Percentiles rank a stretch among this genome's conserved stretches.
These are phyloP conservation scores for Panthera uncia DNA, from an alignment of 2,113 vertebrate genomes.

Conservation along the genomic window DNA sequence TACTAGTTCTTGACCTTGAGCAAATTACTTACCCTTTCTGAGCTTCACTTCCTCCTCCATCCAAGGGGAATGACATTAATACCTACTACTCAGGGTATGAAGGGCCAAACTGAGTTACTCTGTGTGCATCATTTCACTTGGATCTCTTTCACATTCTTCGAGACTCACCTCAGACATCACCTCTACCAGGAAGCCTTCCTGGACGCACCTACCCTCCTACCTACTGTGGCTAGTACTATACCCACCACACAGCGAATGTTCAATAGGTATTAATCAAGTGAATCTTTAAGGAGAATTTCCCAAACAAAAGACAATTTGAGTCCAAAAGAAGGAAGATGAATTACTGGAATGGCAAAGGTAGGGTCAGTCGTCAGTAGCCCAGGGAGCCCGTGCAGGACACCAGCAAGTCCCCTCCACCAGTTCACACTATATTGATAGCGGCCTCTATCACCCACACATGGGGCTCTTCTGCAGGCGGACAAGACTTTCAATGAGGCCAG, in stretches of 20 bases:
- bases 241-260: not conserved
- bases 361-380: not conserved
- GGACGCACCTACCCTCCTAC: not conserved
- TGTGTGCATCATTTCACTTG: not conserved
- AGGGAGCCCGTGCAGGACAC: not conserved
- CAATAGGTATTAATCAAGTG: not conserved
- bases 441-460: not conserved
- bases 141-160: not conserved
- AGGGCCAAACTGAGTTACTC: not conserved
- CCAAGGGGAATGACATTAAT: not conserved
- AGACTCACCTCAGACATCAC: not conserved
- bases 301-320: not conserved
- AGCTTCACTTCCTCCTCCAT: not conserved
- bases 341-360: not conserved
- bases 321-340: not conserved
- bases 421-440: not conserved
- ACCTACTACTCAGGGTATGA: not conserved
- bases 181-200: not conserved
- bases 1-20: not conserved
- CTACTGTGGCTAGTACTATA: not conserved
- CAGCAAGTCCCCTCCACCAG: too few species aligned
- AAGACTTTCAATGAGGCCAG: not conserved
- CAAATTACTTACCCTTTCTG: not conserved
- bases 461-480: not conserved
- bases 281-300: not conserved